phyloP scores from a whole-genome alignment of 2,113 vertebrate genomes.

The Accipiter virgatus region DNA sequence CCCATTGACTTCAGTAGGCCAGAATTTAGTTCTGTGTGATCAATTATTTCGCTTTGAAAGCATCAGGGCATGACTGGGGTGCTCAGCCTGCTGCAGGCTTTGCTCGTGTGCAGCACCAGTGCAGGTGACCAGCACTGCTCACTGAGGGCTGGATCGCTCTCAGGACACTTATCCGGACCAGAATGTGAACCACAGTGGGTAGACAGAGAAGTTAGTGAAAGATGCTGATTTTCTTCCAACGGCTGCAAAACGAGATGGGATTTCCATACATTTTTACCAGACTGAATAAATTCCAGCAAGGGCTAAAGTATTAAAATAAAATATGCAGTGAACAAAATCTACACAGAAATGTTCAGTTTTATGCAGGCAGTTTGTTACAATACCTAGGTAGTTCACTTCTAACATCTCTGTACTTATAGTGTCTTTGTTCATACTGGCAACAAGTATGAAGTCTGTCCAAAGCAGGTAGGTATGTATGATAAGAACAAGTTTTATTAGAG shows the following conservation, averaged over 20 bases:
- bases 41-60: neutral
- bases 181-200: neutral
- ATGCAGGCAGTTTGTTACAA: neutral
- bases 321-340: neutral
- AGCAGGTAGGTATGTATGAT: neutral
- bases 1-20: neutral
- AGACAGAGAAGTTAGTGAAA: neutral
- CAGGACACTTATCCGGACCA: neutral
- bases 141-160: neutral
- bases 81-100: neutral
- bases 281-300: accelerated
- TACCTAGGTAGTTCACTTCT: neutral
- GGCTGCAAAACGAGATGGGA: neutral
- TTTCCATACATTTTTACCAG: neutral
- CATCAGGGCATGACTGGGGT: neutral
- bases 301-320: neutral
- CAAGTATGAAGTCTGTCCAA: neutral
- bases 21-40: neutral
- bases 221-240: neutral
- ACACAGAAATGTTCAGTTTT: neutral
- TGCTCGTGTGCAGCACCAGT: neutral
- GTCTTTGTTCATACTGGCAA: neutral
- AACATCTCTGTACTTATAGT: neutral
- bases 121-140: neutral
- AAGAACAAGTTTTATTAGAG: neutral